Percentiles rank a stretch among this genome's conserved stretches.
Conservation (phyloP, 2,113 vertebrate species). For the Trinectes maculatus region DNA sequence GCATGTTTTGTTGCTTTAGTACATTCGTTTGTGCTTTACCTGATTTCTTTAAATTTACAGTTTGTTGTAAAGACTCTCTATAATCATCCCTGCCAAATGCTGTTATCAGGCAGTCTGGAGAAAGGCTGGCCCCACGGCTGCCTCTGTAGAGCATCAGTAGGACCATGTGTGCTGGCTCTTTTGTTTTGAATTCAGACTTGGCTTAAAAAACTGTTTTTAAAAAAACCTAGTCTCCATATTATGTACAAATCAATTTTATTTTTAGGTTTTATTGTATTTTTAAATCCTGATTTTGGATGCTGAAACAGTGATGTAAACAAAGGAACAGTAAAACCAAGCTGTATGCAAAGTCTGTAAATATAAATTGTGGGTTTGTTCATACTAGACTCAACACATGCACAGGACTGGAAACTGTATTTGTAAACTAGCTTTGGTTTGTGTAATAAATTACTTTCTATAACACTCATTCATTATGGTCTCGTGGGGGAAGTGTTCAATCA, state of each 20-base stretch:
- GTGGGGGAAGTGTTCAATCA: background rate
- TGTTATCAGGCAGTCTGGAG: conserved; percentile 71
- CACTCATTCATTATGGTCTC: conserved; percentile 53
- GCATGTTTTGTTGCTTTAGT: conserved; percentile 65
- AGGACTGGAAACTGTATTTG: conserved; percentile 84
- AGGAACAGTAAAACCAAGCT: conserved; percentile 74
- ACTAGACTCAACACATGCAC: conserved; percentile 75
- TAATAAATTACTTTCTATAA: conserved; percentile 87
- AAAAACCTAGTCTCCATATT: conserved; percentile 53
- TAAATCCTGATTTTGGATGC: conserved; percentile 67
- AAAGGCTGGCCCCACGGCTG: conserved; percentile 69
- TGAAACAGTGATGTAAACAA: conserved; percentile 68
- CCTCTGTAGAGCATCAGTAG: conserved; percentile 63
- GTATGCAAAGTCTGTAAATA: conserved; percentile 84
- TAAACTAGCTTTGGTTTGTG: conserved; percentile 86
- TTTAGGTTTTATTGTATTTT: conserved; percentile 71
- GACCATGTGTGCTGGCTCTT: conserved; percentile 56
- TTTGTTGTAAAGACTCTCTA: conserved; percentile 53
- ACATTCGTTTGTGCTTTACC: conserved; percentile 64
- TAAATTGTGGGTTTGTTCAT: conserved; percentile 77
- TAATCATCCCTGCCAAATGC: conserved; percentile 73
- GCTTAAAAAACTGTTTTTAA: conserved; percentile 62
- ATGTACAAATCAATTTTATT: conserved; percentile 78
- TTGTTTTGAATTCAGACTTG: conserved; percentile 60
- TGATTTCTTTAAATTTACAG: conserved; percentile 61